Percentiles rank a stretch among this genome's conserved stretches.
Evolutionary conservation across 2,797 vertebrate species (phyloP).

Genomic region (Clarias pachynema): DNA sequence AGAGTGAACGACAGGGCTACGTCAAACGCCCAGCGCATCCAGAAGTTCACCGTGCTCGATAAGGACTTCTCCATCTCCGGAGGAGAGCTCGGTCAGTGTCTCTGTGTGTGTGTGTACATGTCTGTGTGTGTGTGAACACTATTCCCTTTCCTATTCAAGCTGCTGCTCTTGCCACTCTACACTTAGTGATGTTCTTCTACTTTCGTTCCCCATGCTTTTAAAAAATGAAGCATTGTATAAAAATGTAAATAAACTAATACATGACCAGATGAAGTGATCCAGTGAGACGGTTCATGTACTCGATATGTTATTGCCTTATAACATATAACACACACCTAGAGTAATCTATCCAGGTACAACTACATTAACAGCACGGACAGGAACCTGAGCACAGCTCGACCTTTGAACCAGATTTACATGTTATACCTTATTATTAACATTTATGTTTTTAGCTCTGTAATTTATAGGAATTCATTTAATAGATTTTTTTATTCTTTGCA

Average conservation of each 20-base stretch:
- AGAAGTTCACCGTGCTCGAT: conserved; percentile 87
- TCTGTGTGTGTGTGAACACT: background rate
- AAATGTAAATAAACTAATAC: too few relatives aligned
- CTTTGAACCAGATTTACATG: background rate
- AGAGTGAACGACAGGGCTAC: conserved; percentile 76
- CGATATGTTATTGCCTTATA: too few relatives aligned
- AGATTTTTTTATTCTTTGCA: background rate
- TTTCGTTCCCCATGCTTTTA: too few relatives aligned
- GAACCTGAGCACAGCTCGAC: background rate
- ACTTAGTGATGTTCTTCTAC: too few relatives aligned
- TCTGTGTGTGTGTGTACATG: background rate
- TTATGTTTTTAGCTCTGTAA: background rate
- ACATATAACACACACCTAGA: too few relatives aligned
- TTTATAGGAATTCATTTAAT: background rate
- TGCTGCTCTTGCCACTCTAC: too few relatives aligned
- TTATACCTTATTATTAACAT: background rate
- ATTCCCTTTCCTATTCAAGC: too few relatives aligned
- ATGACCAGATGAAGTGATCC: too few relatives aligned
- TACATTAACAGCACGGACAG: too few relatives aligned
- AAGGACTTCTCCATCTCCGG: conserved; percentile 84
- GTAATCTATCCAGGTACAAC: too few relatives aligned
- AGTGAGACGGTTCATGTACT: too few relatives aligned
- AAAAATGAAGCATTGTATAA: too few relatives aligned
- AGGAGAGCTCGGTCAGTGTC: conserved; percentile 88
- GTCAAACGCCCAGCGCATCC: conserved; percentile 87